Conservation (phyloP, 2,797 vertebrate species). For the Tragelaphus eurycerus region DNA sequence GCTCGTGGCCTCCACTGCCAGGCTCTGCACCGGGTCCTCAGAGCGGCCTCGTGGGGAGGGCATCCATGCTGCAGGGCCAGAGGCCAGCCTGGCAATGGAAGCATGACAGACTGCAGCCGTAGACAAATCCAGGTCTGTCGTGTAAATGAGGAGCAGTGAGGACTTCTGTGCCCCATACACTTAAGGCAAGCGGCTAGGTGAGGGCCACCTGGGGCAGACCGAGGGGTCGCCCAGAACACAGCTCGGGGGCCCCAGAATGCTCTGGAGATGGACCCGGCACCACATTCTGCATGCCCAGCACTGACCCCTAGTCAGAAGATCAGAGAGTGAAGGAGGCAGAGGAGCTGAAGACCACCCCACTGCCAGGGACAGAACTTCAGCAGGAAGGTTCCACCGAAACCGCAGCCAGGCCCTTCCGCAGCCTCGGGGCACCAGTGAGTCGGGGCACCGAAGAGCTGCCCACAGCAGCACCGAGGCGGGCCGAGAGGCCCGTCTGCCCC, state of each 20-base stretch:
- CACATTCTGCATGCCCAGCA: not conserved
- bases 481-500: not conserved
- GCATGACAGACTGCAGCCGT: not conserved
- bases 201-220: not conserved
- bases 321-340: not conserved
- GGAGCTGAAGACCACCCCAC: not conserved
- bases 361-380: not conserved
- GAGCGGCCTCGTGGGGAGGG: not conserved
- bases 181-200: conserved; percentile 61
- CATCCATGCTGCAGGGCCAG: not conserved
- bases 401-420: not conserved
- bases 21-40: not conserved
- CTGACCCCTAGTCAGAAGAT: not conserved
- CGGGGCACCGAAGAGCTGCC: not conserved
- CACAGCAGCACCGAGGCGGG: not conserved
- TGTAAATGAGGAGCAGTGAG: not conserved
- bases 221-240: not conserved
- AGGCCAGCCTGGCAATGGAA: not conserved
- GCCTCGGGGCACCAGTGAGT: not conserved
- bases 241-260: not conserved
- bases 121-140: not conserved
- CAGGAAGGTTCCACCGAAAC: not conserved
- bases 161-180: not conserved
- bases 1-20: not conserved
- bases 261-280: not conserved